Evolutionary conservation across 1,140 invertebrate genomes (phyloP).

Genomic region (Drosophila truncata): DNA sequence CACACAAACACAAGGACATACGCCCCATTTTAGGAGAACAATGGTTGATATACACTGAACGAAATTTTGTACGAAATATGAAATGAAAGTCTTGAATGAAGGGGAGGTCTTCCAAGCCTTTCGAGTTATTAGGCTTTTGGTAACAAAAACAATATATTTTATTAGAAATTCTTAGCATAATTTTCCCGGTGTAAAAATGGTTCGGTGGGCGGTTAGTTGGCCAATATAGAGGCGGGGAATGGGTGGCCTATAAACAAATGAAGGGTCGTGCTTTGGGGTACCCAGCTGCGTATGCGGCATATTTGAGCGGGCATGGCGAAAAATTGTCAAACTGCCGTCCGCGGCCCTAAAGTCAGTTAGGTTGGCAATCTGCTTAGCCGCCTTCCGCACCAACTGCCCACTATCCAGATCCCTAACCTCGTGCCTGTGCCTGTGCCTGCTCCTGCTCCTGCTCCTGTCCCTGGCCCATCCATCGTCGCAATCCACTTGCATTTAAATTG

Average conservation of each 20-base stretch:
- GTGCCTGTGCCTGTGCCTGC: background rate
- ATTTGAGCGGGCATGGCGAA: conserved; percentile 73
- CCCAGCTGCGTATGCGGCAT: conserved; percentile 74
- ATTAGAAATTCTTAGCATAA: background rate
- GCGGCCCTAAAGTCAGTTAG: conserved; percentile 71
- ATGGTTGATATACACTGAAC: conserved; percentile 9
- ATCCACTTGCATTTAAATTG: conserved; percentile 76
- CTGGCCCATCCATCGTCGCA: conserved; percentile 22
- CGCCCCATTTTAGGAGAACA: conserved; percentile 11
- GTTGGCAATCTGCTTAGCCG: conserved; percentile 69
- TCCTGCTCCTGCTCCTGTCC: background rate
- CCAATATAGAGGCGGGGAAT: background rate
- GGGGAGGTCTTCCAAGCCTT: no score
- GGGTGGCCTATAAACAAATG: conserved; percentile 66
- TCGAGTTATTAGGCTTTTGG: background rate
- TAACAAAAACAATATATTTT: background rate
- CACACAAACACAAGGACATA: conserved; percentile 38
- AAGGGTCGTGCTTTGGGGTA: conserved; percentile 53
- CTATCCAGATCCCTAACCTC: background rate
- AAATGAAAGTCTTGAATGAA: background rate
- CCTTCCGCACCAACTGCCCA: conserved; percentile 30
- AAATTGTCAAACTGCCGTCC: conserved; percentile 78
- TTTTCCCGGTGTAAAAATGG: background rate
- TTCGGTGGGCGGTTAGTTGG: background rate
- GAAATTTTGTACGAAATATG: background rate